A percentile compares a stretch with the other conserved stretches of the same genome.
phyloP scores from a whole-genome alignment of 2,888 invertebrate species.

The Branchipolynoe longqiensis region DNA sequence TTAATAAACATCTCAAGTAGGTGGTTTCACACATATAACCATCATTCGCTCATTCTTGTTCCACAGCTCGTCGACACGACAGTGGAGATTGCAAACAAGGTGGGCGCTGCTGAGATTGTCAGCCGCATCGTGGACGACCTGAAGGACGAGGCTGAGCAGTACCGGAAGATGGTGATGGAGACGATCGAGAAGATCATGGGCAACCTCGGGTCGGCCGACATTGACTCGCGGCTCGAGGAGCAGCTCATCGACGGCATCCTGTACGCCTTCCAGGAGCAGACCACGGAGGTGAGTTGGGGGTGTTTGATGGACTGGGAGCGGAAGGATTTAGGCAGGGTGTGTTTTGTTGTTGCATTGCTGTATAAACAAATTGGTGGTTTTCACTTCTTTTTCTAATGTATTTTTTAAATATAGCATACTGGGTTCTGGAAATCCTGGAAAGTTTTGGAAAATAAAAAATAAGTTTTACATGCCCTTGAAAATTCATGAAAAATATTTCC shows the following conservation, averaged over 20 bases:
- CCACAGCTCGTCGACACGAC: constrained; percentile 96
- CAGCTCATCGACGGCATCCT: constrained; percentile 99
- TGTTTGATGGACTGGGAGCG: too few species aligned
- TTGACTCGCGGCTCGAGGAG: constrained; percentile 98
- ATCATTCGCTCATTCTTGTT: background rate
- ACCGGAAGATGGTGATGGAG: constrained; percentile 99
- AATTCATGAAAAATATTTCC: too few species aligned
- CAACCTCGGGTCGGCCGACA: constrained; percentile 97
- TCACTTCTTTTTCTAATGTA: too few species aligned
- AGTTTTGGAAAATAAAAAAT: too few species aligned
- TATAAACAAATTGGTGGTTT: too few species aligned
- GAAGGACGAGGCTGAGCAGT: constrained; percentile 99
- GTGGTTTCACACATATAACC: too few species aligned
- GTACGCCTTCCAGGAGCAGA: constrained; percentile 99
- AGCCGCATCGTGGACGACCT: constrained; percentile 99
- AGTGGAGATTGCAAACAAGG: constrained; percentile 99
- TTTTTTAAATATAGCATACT: too few species aligned
- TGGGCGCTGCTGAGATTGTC: constrained; percentile 99
- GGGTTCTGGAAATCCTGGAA: too few species aligned
- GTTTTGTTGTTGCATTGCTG: too few species aligned
- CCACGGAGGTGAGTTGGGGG: constrained; percentile 92
- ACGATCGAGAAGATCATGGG: constrained; percentile 99
- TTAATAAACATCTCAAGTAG: too few species aligned
- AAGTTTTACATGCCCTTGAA: too few species aligned
- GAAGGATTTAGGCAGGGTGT: too few species aligned